phyloP scores from a whole-genome alignment of 2,113 vertebrate genomes.

The Edolisoma coerulescens region DNA sequence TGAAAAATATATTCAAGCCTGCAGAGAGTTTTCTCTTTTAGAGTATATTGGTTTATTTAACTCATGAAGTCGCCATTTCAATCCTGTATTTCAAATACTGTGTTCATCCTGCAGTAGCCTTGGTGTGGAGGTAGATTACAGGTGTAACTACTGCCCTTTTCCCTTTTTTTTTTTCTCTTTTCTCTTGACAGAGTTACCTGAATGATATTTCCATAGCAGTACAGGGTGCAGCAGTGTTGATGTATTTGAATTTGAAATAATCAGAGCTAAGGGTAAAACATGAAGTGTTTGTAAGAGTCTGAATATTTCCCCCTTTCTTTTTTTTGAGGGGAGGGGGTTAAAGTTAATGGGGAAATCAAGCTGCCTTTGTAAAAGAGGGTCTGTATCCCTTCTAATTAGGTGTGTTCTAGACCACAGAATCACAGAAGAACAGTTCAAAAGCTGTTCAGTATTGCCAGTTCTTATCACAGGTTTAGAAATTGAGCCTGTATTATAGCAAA shows the following conservation, averaged over 20 bases:
- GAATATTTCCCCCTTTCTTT: not conserved
- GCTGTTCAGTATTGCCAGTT: not conserved
- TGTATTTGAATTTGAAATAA: not conserved
- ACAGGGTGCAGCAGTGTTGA: not conserved
- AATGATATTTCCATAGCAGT: not conserved
- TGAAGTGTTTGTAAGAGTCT: not conserved
- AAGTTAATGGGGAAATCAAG: not conserved
- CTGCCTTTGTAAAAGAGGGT: not conserved
- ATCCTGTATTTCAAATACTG: not conserved
- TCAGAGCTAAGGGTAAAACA: not conserved
- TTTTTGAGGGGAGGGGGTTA: not conserved
- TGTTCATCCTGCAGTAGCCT: not conserved
- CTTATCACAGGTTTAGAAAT: not conserved
- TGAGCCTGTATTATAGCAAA: not conserved
- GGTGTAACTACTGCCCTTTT: not conserved
- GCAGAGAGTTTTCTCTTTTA: not conserved
- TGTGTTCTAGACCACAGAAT: not conserved
- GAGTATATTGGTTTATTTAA: not conserved
- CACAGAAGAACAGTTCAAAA: not conserved
- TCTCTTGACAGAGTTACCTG: not conserved
- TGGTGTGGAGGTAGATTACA: not conserved
- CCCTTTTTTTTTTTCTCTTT: not conserved
- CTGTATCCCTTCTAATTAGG: not conserved
- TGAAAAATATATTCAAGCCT: not conserved
- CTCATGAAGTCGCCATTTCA: not conserved